These are phyloP conservation scores for Peromyscus leucopus DNA, from an alignment of 2,113 vertebrate genomes.

Conservation along the genomic window DNA sequence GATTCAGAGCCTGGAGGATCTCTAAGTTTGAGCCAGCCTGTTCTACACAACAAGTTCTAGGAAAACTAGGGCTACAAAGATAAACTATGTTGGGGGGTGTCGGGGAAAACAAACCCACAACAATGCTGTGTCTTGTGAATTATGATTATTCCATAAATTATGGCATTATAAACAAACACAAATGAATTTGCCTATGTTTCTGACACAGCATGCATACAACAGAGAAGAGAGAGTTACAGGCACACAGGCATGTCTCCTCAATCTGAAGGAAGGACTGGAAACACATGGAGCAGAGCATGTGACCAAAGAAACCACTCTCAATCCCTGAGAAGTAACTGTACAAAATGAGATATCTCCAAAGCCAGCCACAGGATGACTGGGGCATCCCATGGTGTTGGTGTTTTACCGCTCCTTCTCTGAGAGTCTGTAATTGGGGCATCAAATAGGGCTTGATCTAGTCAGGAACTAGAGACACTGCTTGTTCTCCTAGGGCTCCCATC, in stretches of 20 bases:
- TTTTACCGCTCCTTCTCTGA: too few species aligned
- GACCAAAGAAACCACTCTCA: not conserved
- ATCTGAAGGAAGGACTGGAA: not conserved
- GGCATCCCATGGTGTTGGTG: rapidly evolving
- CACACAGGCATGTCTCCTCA: not conserved
- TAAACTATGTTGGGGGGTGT: too few species aligned
- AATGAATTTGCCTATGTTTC: not conserved
- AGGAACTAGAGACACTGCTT: rapidly evolving
- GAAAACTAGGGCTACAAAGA: too few species aligned
- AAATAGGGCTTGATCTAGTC: not conserved
- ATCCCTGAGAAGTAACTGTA: too few species aligned
- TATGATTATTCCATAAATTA: not conserved
- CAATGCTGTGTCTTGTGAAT: not conserved
- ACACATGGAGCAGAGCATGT: not conserved
- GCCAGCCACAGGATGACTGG: not conserved
- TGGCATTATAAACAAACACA: not conserved
- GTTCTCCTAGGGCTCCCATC: not conserved
- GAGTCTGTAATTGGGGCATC: too few species aligned
- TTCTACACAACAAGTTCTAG: too few species aligned
- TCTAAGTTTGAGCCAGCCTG: too few species aligned
- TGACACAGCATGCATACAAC: not conserved
- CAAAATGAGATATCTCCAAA: not conserved
- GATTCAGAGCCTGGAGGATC: too few species aligned
- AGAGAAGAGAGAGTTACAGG: not conserved
- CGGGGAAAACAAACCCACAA: too few species aligned